Conservation (phyloP, 2,113 vertebrate species). For the Burhinus oedicnemus region DNA sequence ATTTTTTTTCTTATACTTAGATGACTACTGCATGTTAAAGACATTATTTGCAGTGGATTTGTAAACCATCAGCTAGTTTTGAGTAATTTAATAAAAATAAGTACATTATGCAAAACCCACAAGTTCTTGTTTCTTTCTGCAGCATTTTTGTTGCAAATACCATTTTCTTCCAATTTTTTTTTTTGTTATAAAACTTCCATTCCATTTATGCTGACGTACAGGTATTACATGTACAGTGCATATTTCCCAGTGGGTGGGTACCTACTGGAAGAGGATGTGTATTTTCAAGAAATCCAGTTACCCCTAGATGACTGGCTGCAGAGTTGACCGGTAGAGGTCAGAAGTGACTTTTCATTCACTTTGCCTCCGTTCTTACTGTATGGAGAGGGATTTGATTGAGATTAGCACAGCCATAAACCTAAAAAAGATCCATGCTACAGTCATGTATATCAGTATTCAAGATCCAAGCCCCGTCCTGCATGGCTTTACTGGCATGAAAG, state of each 20-base stretch:
- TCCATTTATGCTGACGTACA: neutral
- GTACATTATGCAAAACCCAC: neutral
- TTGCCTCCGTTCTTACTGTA: neutral
- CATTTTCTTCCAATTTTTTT: neutral
- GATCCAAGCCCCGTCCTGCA: neutral
- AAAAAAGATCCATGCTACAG: neutral
- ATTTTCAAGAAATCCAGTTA: neutral
- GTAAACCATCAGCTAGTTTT: neutral
- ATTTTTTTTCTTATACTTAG: neutral
- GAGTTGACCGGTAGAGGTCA: neutral
- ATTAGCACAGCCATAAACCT: neutral
- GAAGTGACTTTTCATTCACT: neutral
- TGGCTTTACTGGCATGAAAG: neutral
- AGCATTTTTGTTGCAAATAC: neutral
- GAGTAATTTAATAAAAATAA: neutral
- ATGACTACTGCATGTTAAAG: neutral
- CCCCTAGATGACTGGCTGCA: neutral
- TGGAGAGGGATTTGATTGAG: neutral
- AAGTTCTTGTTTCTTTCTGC: neutral
- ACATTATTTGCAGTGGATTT: neutral
- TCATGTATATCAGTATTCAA: neutral
- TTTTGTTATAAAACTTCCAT: neutral
- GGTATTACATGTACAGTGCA: too few relatives aligned
- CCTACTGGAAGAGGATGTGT: neutral
- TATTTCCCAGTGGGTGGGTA: neutral